Base-by-base conservation (phyloP, 2,888 invertebrate species). In the Drosophila nr. fundita region DNA sequence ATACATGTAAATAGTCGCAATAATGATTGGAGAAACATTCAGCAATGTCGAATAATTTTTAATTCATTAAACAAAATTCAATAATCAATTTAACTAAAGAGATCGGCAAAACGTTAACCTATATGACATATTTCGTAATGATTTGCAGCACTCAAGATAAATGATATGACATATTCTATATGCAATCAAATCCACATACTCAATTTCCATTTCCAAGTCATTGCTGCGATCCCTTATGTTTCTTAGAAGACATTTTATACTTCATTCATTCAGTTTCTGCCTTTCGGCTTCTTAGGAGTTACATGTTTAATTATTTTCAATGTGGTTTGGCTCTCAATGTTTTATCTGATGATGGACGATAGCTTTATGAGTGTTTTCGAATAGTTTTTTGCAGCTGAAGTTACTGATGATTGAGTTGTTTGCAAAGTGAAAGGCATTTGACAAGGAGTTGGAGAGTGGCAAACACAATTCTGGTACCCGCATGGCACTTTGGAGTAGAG, bases 381-480 rank as follows among this genome's bases (percentile, higher is more conserved):
- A 64, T 78, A 63, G 62, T 62, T 58, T 64, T 55, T 63, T 45
- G 38, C 34, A n/a, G 58, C 49, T 57, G 32, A 38, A 49, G 61
- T 71, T 53, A 21, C 38, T 45, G 50, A 21, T 70, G 74, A 64
- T 69, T 74, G 72, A 72, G 61, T 38, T 59, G 29, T 32, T 38
- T 29, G 38, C 50, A 8, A 29, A 45, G 36, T 4, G 34, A 50
- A 29, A 21, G 24, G 5, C 52, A 21, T 29, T 57, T 57, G 34
- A 24, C 7, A 24, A 24, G 38, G 36, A 50, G 38, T 27, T 32
- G 40, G n/a, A 29, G 53, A 24, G 13, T 60, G 38, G 49, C 58
- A 57, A 45, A 57, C 61, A 53, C 67, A 66, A 71, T 83, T 83
- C 80, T 65, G 89, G 76, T 69, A 61, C 83, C 83, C 83, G 83